Base-by-base conservation (phyloP, 2,888 invertebrate species). In the Stramonita haemastoma region DNA sequence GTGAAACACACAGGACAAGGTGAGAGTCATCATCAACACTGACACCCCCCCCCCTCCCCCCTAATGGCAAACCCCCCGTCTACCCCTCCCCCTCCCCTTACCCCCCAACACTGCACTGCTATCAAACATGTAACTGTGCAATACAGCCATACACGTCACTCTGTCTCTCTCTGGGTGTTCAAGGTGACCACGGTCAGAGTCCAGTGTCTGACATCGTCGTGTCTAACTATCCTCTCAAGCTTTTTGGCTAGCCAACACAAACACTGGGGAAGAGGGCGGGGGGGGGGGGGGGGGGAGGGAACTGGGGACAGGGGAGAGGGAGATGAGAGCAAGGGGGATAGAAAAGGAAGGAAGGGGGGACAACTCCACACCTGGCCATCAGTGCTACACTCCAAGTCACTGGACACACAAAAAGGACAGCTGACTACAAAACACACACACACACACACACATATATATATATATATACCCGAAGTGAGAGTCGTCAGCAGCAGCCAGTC, bases 401-500 rank as follows among this genome's bases (percentile, higher is more conserved):
- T 32, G 32, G 81, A 36, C 81, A 26, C 60, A 57, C 11, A 77
- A 29, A 77, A 22, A 46, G 6, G 36, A 46, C 36, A 83, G 81
- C 81, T 26, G 81, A 29, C 81, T 46, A n/a, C 17, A 73, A 60
- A 8, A 60, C 15, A 60, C 15, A 60, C 1, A 57, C 8, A 57
- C 8, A 57, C 8, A 57, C 8, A 57, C 11, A 57, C 11, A 57
- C 57, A 8, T 57, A 8, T 17, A 57, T 29, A 81, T 19, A 81
- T 36, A 81, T n/a, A 81, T 15, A 83, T 83, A 83, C 81, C 81
- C 81, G 46, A 83, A 29, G 81, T 83, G 81, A 83, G 81, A 83
- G 81, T 83, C 81, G 22, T 36, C 81, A 83, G 81, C 81, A 83
- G 81, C 81, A 83, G 81, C 81, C 81, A 46, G 36, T 83, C 81